Evolutionary conservation across 2,888 invertebrate species (phyloP), one percentile per base, ranked within the genome.

Genomic region (Callyntrura sp.): DNA sequence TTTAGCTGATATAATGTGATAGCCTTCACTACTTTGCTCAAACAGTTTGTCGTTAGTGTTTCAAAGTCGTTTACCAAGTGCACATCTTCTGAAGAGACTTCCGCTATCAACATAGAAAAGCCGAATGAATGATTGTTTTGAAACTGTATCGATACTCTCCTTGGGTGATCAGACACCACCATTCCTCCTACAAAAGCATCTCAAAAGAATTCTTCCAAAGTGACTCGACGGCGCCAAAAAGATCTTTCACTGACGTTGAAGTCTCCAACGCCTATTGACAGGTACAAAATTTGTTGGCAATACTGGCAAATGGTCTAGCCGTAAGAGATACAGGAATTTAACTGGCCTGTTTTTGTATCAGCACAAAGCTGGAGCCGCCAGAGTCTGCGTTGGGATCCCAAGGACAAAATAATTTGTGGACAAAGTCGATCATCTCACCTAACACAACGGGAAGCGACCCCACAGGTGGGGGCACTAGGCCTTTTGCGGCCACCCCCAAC

Each of bases 381-480:
- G 93, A 93, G 92, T 85, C 92, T 92, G 92, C 91, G 89, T 90
- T 93, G 76, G 93, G 93, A 92, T 85, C 93, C 91, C 92, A 91
- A 91, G 93, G 93, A 93, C 87, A 83, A 68, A 93, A 91, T 92
- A 93, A 92, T 91, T 92, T 93, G 93, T 93, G 93, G 93, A 93
- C 93, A 92, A 93, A 93, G 93, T 93, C 93, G 91, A 92, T 93
- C 88, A 93, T 93, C 91, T 93, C 93, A 92, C 93, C 93, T 83
- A 93, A 92, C 93, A 93, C 93, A 91, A 93, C 93, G 93, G 93
- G 93, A 91, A 93, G 93, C 91, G 93, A 93, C 92, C 93, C 93
- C 86, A 91, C 91, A 79, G 92, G 93, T 89, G 93, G 93, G 93
- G 93, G 92, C 92, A 93, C 91, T 89, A 90, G 93, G 93, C 90